These are phyloP conservation scores for Zaprionus kolodkinae DNA, from an alignment of 1,140 invertebrate genomes.

Conservation along the genomic window DNA sequence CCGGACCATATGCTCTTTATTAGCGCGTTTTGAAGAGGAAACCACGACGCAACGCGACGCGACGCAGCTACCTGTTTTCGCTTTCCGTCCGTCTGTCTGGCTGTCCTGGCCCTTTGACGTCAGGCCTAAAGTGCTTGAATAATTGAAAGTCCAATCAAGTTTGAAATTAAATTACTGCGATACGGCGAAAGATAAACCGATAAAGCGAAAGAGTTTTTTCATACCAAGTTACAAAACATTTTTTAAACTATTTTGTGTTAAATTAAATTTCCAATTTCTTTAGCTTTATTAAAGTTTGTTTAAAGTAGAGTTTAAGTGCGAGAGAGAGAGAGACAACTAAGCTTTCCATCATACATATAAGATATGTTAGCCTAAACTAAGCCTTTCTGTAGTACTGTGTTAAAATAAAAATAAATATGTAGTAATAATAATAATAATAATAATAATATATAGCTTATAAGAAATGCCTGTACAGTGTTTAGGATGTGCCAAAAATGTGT, in stretches of 20 bases:
- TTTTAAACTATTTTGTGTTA: neutral
- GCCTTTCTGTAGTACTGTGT: slow-evolving; percentile 13
- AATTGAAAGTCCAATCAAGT: slow-evolving; percentile 17
- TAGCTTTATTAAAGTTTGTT: slow-evolving; percentile 10
- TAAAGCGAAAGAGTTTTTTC: neutral
- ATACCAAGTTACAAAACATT: neutral
- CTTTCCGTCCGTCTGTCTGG: neutral
- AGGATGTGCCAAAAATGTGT: neutral
- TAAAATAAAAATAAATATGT: slow-evolving; percentile 11
- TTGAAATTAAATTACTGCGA: neutral
- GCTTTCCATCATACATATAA: slow-evolving; percentile 17
- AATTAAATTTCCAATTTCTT: neutral
- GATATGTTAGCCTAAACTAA: slow-evolving; percentile 20
- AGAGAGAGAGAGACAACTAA: neutral
- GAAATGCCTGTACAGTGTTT: neutral
- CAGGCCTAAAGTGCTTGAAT: slow-evolving; percentile 1
- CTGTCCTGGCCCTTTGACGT: slow-evolving; percentile 5
- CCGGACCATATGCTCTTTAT: slow-evolving; percentile 62
- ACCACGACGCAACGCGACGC: no score
- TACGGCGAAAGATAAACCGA: neutral
- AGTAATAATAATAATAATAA: no score
- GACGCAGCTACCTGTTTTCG: neutral
- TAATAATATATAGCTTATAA: slow-evolving; percentile 7
- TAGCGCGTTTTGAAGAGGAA: slow-evolving; percentile 23
- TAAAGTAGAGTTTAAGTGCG: no score